phyloP scores from a whole-genome alignment of 2,888 invertebrate genomes.

The Subacronicta megacephala region DNA sequence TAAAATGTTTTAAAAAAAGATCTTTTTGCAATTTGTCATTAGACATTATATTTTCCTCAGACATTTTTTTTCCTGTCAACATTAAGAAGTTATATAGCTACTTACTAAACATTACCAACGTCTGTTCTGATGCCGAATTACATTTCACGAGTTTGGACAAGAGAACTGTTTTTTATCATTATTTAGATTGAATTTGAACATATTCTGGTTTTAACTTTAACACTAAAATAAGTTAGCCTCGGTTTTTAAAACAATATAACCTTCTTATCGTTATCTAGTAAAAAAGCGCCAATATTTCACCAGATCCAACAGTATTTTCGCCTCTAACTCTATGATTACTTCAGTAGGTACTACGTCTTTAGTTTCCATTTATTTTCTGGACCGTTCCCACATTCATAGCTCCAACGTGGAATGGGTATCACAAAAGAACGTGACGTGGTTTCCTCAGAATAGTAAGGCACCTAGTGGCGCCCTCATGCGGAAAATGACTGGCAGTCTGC shows the following conservation, averaged over 20 bases:
- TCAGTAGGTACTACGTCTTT: conserved; percentile 14
- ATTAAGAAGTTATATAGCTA: no score
- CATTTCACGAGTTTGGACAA: no score
- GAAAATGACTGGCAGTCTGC: conserved; percentile 52
- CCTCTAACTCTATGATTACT: conserved; percentile 11
- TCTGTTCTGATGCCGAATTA: no score
- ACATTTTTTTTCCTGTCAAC: no score
- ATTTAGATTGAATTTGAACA: no score
- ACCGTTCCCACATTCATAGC: conserved; percentile 37
- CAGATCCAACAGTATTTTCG: neutral
- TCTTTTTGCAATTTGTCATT: no score
- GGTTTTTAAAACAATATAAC: neutral
- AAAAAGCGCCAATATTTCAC: neutral
- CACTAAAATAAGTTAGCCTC: no score
- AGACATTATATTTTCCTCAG: no score
- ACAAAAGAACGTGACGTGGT: conserved; percentile 48
- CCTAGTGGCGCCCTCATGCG: conserved; percentile 46
- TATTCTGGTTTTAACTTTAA: no score
- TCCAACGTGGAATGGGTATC: conserved; percentile 40
- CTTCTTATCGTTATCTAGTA: neutral
- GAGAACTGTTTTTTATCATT: no score
- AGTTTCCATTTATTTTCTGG: conserved; percentile 31
- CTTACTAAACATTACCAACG: no score
- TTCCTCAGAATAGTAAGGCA: conserved; percentile 35
- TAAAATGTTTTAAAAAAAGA: no score